These are phyloP conservation scores for Brachionus manjavacas DNA, from an alignment of 1,140 invertebrate species.

Conservation along the genomic window DNA sequence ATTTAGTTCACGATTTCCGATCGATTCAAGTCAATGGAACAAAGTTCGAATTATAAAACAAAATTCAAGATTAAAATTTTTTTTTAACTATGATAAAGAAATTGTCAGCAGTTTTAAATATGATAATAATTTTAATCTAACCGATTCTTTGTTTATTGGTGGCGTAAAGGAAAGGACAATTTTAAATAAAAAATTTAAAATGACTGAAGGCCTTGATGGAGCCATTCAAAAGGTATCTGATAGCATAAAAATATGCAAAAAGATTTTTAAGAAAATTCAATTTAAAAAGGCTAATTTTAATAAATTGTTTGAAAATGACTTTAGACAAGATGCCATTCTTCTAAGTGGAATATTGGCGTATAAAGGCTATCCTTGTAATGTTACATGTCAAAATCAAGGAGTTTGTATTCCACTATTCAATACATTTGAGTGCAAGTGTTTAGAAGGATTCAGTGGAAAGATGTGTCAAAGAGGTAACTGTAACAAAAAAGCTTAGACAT, in stretches of 20 bases:
- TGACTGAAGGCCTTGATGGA: neutral
- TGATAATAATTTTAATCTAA: neutral
- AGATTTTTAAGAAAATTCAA: neutral
- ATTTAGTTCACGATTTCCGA: neutral
- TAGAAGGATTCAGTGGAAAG: neutral
- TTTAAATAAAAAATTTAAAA: neutral
- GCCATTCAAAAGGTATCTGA: slow-evolving; percentile 2
- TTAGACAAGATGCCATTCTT: neutral
- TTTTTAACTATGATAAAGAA: slow-evolving; percentile 11
- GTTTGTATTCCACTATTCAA: slow-evolving; percentile 8
- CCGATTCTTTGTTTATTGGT: slow-evolving; percentile 2
- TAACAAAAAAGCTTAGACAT: neutral
- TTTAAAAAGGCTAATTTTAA: slow-evolving; percentile 1
- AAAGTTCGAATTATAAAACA: slow-evolving; percentile 17
- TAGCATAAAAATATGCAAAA: neutral
- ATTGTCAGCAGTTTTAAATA: neutral
- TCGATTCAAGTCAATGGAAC: neutral
- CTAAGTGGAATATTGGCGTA: neutral
- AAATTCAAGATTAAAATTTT: neutral
- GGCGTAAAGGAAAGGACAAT: neutral
- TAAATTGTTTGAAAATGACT: neutral
- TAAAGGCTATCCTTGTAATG: slow-evolving; percentile 30
- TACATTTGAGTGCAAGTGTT: slow-evolving; percentile 8
- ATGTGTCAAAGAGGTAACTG: neutral
- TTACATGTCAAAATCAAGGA: neutral